Conservation (phyloP, 2,113 vertebrate genomes). For the Fulica atra region DNA sequence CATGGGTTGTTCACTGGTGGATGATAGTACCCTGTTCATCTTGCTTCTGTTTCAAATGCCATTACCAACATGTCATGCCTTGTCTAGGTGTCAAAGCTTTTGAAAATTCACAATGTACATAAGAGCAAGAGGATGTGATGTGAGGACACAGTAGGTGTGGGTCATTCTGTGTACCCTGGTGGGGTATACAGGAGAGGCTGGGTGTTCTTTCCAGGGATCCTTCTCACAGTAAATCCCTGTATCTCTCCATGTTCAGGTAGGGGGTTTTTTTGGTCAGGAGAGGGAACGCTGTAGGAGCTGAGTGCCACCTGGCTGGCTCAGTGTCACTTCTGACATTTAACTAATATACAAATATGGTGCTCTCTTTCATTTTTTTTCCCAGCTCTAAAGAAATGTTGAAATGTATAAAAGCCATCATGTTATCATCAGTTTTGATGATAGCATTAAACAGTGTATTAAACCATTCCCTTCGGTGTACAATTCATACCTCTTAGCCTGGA, state of each 20-base stretch:
- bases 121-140: not conserved
- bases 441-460: slow-evolving; percentile 57
- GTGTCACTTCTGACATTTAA: slow-evolving; percentile 13
- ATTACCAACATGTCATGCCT: not conserved
- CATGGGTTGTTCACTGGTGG: not conserved
- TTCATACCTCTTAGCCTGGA: slow-evolving; percentile 51
- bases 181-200: not conserved
- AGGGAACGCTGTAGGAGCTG: not conserved
- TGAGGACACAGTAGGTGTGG: not conserved
- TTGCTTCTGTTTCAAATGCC: not conserved
- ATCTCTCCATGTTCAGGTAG: not conserved
- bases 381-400: slow-evolving; percentile 32
- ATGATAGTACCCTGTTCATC: not conserved
- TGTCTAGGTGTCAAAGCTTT: not conserved
- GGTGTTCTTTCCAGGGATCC: not conserved
- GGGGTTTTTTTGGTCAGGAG: not conserved
- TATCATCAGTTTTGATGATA: slow-evolving; percentile 35
- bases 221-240: not conserved
- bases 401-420: slow-evolving; percentile 20
- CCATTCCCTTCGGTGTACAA: slow-evolving; percentile 12
- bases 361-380: not conserved
- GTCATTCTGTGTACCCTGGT: not conserved
- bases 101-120: not conserved
- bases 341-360: not conserved
- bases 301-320: not conserved